These are phyloP conservation scores for Acrobasis repandana DNA, from an alignment of 2,888 invertebrate species.

Conservation along the genomic window DNA sequence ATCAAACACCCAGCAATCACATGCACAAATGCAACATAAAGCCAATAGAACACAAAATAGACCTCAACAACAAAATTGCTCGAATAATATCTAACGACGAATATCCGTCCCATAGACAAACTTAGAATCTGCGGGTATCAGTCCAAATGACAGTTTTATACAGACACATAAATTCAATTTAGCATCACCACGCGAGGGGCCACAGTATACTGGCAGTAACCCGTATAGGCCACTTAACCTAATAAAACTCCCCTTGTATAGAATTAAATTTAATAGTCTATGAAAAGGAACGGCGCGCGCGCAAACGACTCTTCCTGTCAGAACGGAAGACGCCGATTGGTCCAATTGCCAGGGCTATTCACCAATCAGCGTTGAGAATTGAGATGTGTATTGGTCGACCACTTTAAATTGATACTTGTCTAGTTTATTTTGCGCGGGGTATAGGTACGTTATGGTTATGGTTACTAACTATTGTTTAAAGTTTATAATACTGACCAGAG, in stretches of 20 bases:
- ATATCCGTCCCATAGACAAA: slow-evolving; percentile 65
- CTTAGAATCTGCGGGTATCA: slow-evolving; percentile 69
- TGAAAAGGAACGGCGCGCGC: slow-evolving; percentile 71
- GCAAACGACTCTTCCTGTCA: slow-evolving; percentile 74
- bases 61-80: slow-evolving; percentile 72
- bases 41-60: slow-evolving; percentile 49
- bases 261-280: slow-evolving; percentile 79
- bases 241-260: slow-evolving; percentile 77
- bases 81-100: slow-evolving; percentile 66
- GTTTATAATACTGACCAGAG: too few relatives aligned
- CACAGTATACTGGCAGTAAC: slow-evolving; percentile 51
- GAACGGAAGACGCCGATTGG: slow-evolving; percentile 80
- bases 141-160: slow-evolving; percentile 45
- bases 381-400: slow-evolving; percentile 43
- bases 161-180: slow-evolving; percentile 37
- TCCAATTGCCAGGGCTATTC: slow-evolving; percentile 74
- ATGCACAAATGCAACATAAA: slow-evolving; percentile 46
- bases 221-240: slow-evolving; percentile 79
- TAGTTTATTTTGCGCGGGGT: slow-evolving; percentile 10
- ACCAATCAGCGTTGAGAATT: slow-evolving; percentile 71
- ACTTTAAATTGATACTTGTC: slow-evolving; percentile 36
- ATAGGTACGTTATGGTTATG: neutral
- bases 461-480: too few relatives aligned
- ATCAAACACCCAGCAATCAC: slow-evolving; percentile 14
- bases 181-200: slow-evolving; percentile 42